Percentiles rank a stretch among this genome's conserved stretches.
These are phyloP conservation scores for Coreius guichenoti DNA, from an alignment of 2,797 vertebrate genomes.

Conservation along the genomic window DNA sequence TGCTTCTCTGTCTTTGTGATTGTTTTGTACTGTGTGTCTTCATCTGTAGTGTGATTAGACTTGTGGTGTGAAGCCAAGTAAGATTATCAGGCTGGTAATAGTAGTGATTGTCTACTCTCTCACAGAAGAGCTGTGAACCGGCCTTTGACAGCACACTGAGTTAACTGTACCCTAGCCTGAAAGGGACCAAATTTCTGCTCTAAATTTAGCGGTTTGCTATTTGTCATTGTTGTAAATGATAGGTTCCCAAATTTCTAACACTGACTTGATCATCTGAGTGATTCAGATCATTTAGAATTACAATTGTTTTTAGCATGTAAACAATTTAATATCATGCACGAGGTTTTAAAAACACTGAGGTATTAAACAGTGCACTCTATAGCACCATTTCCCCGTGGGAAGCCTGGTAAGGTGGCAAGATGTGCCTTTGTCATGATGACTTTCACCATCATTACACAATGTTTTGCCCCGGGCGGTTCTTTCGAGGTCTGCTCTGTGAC, in stretches of 20 bases:
- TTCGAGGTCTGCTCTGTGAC: slow-evolving; percentile 12
- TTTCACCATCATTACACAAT: slow-evolving; percentile 19
- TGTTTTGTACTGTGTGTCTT: slow-evolving; percentile 52
- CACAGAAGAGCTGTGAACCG: slow-evolving; percentile 3
- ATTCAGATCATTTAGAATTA: background rate
- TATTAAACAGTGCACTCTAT: background rate
- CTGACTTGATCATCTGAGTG: background rate
- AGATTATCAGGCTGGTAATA: slow-evolving; percentile 45
- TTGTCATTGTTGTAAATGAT: slow-evolving; percentile 8
- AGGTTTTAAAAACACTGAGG: background rate
- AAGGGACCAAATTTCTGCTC: slow-evolving; percentile 12
- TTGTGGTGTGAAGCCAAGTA: slow-evolving; percentile 65
- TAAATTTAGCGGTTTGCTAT: slow-evolving; percentile 15
- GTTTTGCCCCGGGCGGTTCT: background rate
- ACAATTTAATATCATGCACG: background rate
- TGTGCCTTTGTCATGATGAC: slow-evolving; percentile 15
- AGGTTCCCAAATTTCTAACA: background rate
- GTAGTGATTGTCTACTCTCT: slow-evolving; percentile 48
- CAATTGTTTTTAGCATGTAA: background rate
- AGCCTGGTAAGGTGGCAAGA: background rate
- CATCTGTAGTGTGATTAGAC: slow-evolving; percentile 70
- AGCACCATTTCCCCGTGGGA: background rate
- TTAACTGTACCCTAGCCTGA: slow-evolving; percentile 42
- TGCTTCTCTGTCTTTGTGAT: slow-evolving; percentile 53
- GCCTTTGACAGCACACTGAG: slow-evolving; percentile 32